Evolutionary conservation across 2,888 invertebrate genomes (phyloP).

Genomic region (Matsumyia berberina): DNA sequence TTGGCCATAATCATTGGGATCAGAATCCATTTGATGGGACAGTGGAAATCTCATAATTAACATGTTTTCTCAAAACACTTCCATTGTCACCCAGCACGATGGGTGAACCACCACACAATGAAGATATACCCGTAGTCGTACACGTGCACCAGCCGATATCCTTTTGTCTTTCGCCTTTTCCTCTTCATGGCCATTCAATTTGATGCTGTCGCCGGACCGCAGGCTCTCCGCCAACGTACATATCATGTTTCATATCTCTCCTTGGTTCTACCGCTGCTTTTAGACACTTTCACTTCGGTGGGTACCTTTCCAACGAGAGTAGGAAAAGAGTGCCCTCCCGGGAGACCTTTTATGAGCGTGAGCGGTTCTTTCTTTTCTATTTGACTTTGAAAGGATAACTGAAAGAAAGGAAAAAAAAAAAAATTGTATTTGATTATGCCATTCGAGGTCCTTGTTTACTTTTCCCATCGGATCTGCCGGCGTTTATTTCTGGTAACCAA

Average conservation of each 20-base stretch:
- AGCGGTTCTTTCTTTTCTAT: slow-evolving; percentile 9
- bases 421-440: slow-evolving; percentile 65
- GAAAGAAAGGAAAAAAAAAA: slow-evolving; percentile 5
- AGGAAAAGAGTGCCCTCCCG: slow-evolving; percentile 35
- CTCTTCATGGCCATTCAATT: slow-evolving; percentile 5
- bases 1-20: slow-evolving; percentile 55
- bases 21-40: slow-evolving; percentile 55
- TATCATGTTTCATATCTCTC: slow-evolving; percentile 41
- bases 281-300: slow-evolving; percentile 40
- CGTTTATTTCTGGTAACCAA: slow-evolving; percentile 15
- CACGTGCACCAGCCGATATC: slow-evolving; percentile 24
- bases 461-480: slow-evolving; percentile 41
- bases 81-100: slow-evolving; percentile 51
- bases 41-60: slow-evolving; percentile 68
- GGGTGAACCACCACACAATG: slow-evolving; percentile 61
- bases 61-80: slow-evolving; percentile 57
- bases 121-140: slow-evolving; percentile 34
- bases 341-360: slow-evolving; percentile 42
- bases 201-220: slow-evolving; percentile 36
- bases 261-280: not conserved
- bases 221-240: slow-evolving; percentile 35
- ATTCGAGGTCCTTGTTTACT: slow-evolving; percentile 56
- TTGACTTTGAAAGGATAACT: slow-evolving; percentile 40
- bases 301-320: slow-evolving; percentile 38
- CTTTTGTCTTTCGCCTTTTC: slow-evolving; percentile 28